Conservation (phyloP, 2,888 invertebrate genomes). For the Xestia c-nigrum region DNA sequence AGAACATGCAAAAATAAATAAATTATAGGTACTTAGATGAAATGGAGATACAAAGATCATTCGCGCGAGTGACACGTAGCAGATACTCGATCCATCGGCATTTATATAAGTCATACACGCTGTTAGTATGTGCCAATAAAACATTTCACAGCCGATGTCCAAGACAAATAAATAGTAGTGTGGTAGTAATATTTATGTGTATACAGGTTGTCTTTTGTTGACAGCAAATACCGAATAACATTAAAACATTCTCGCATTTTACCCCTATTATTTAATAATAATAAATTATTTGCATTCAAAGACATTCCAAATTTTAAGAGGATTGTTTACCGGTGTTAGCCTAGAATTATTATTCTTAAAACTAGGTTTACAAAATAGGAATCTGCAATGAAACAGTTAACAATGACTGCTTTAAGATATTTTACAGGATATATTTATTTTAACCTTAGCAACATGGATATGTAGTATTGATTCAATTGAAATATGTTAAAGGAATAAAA, state of each 20-base stretch:
- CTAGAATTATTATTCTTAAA: conserved; percentile 84
- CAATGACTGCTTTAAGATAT: conserved; percentile 52
- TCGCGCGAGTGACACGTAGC: conserved; percentile 57
- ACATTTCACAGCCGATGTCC: conserved; percentile 74
- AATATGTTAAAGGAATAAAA: conserved; percentile 54
- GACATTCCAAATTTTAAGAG: conserved; percentile 76
- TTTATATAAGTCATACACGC: conserved; percentile 43
- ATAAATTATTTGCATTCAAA: conserved; percentile 80
- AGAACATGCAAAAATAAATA: conserved; percentile 66
- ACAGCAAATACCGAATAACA: conserved; percentile 64
- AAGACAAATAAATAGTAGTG: conserved; percentile 57
- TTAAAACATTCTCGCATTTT: conserved; percentile 73
- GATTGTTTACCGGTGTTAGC: conserved; percentile 68
- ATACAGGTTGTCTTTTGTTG: conserved; percentile 62
- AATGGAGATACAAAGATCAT: conserved; percentile 64
- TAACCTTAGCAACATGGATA: conserved; percentile 73
- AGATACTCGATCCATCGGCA: conserved; percentile 63
- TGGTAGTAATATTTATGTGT: conserved; percentile 50
- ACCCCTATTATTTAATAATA: conserved; percentile 74
- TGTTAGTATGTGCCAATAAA: conserved; percentile 68
- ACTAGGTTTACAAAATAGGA: conserved; percentile 87
- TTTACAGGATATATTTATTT: conserved; percentile 61
- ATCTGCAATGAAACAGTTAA: conserved; percentile 86
- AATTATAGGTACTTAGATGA: conserved; percentile 52
- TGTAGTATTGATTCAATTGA: conserved; percentile 66